phyloP scores from a whole-genome alignment of 2,797 vertebrate species.

The Lateolabrax maculatus region DNA sequence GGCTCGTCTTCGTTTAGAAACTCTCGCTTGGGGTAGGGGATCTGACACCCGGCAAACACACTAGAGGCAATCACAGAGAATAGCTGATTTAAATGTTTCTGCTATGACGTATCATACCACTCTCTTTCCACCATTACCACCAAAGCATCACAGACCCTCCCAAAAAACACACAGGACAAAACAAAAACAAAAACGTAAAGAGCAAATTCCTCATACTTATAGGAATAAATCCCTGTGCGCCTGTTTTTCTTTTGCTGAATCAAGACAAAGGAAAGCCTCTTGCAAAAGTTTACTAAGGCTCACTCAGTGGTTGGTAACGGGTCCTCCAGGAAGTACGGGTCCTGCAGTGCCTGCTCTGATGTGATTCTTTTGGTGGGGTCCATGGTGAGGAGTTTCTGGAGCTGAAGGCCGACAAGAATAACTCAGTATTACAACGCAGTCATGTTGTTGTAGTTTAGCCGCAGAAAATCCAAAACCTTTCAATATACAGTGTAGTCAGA shows the following conservation, averaged over 20 bases:
- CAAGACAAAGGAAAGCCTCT: not conserved
- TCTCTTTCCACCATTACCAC: not conserved
- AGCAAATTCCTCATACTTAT: not conserved
- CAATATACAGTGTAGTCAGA: not conserved
- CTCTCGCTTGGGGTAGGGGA: slow-evolving; percentile 98
- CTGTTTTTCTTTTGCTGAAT: slow-evolving; percentile 12
- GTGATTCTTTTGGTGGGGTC: slow-evolving; percentile 98
- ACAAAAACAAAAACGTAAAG: not conserved
- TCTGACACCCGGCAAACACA: slow-evolving; percentile 98
- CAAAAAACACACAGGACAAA: not conserved
- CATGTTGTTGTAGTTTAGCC: not conserved
- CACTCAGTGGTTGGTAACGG: slow-evolving; percentile 97
- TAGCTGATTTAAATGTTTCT: not conserved
- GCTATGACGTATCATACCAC: too few species aligned
- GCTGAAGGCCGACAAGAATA: slow-evolving; percentile 79
- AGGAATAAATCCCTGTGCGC: not conserved
- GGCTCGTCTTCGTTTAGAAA: slow-evolving; percentile 98
- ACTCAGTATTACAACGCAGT: not conserved
- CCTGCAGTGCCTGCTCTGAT: slow-evolving; percentile 96
- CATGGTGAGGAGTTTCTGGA: slow-evolving; percentile 98
- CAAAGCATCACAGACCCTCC: not conserved
- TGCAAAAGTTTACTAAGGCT: slow-evolving; percentile 58
- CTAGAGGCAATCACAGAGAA: slow-evolving; percentile 77
- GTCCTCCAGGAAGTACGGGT: slow-evolving; percentile 97
- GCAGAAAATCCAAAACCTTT: not conserved